Percentiles rank a stretch among this genome's conserved stretches.
Evolutionary conservation across 2,888 invertebrate species (phyloP).

Genomic region (Tenthredo amoena): DNA sequence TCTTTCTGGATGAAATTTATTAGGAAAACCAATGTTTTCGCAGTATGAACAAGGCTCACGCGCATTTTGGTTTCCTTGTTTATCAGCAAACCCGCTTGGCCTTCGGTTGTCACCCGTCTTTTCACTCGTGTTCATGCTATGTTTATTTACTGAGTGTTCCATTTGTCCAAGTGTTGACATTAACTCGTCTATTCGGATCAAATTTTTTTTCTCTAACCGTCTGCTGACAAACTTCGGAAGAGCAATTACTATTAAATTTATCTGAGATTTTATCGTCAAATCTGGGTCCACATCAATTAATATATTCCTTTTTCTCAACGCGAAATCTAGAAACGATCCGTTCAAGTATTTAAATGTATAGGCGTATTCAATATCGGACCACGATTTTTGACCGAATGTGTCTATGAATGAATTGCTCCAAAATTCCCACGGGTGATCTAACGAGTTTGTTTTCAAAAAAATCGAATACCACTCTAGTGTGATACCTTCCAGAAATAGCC

Average conservation of each 20-base stretch:
- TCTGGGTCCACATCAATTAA: conserved; percentile 37
- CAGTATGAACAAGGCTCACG: background rate
- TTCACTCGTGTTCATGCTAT: background rate
- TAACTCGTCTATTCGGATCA: conserved; percentile 14
- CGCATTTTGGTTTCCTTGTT: background rate
- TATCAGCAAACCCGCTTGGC: no score
- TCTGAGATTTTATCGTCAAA: conserved; percentile 11
- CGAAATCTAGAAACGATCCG: conserved; percentile 44
- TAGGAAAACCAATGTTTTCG: conserved; percentile 51
- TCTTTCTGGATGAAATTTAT: conserved; percentile 54
- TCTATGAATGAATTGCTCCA: conserved; percentile 42
- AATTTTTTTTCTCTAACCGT: conserved; percentile 31
- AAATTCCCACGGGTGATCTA: conserved; percentile 19
- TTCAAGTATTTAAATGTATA: conserved; percentile 45
- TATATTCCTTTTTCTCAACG: conserved; percentile 48
- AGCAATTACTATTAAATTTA: conserved; percentile 39
- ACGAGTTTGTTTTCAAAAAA: conserved; percentile 19
- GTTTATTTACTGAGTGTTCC: background rate
- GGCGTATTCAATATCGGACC: conserved; percentile 51
- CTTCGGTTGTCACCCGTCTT: background rate
- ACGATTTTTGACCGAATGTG: conserved; percentile 19
- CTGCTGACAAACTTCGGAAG: conserved; percentile 27
- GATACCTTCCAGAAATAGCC: conserved; percentile 49
- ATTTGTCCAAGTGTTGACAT: conserved; percentile 7
- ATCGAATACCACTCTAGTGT: conserved; percentile 46